phyloP scores from a whole-genome alignment of 2,888 invertebrate species.

The Caprella mutica region DNA sequence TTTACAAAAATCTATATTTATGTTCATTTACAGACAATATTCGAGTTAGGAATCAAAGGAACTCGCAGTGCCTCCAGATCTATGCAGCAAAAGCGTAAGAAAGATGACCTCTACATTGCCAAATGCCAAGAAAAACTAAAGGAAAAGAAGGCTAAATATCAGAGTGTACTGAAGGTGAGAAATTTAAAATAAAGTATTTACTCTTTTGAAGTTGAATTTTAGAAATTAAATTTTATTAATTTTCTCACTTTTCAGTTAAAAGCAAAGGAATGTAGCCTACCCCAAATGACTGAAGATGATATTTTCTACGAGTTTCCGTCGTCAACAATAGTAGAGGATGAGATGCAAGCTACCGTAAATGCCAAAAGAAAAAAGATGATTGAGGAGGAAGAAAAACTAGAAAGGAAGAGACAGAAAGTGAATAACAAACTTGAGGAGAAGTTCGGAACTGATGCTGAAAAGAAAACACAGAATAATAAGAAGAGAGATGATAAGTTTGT shows the following conservation, averaged over 20 bases:
- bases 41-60: slow-evolving; percentile 78
- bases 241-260: background rate
- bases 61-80: slow-evolving; percentile 55
- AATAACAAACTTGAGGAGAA: slow-evolving; percentile 3
- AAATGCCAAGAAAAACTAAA: slow-evolving; percentile 44
- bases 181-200: background rate
- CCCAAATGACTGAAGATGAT: background rate
- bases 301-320: slow-evolving; percentile 6
- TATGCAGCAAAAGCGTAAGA: slow-evolving; percentile 76
- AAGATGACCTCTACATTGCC: slow-evolving; percentile 49
- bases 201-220: background rate
- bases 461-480: slow-evolving; percentile 30
- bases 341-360: background rate
- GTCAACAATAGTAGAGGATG: background rate
- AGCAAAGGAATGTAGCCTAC: background rate
- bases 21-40: slow-evolving; percentile 62
- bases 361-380: background rate
- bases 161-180: slow-evolving; percentile 12
- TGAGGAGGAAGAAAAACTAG: background rate
- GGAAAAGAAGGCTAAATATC: slow-evolving; percentile 24
- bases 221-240: background rate
- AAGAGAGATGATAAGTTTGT: slow-evolving; percentile 14
- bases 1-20: slow-evolving; percentile 1
- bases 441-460: too few relatives aligned
- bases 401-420: background rate